A percentile compares a stretch with the other conserved stretches of the same genome.
phyloP scores from a whole-genome alignment of 2,888 invertebrate genomes.

The Heliconius ismenius region DNA sequence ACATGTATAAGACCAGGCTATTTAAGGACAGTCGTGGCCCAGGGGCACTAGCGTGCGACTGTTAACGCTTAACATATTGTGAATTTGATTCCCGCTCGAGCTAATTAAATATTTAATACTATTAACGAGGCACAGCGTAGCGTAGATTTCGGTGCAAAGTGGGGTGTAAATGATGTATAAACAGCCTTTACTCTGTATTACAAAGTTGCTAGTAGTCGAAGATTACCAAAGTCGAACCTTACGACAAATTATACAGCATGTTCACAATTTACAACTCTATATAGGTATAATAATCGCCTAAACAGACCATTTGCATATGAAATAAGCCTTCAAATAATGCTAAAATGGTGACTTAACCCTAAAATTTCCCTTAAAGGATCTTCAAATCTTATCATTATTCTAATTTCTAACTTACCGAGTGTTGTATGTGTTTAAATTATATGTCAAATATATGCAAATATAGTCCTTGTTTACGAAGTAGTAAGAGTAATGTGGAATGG shows the following conservation, averaged over 20 bases:
- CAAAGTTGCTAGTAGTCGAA: background rate
- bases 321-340: constrained; percentile 27
- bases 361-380: constrained; percentile 45
- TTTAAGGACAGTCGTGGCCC: too few relatives aligned
- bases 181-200: background rate
- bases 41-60: too few relatives aligned
- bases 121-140: too few relatives aligned
- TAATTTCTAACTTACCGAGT: constrained; percentile 55
- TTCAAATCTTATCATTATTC: constrained; percentile 66
- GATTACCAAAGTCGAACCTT: too few relatives aligned
- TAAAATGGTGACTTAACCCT: constrained; percentile 39
- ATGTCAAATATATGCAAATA: background rate
- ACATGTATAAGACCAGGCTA: background rate
- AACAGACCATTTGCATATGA: constrained; percentile 37
- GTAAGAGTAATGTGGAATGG: constrained; percentile 29
- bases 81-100: too few relatives aligned
- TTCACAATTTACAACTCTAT: background rate
- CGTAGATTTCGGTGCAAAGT: too few relatives aligned
- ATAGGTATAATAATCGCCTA: constrained; percentile 3
- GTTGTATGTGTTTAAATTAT: constrained; percentile 41
- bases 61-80: too few relatives aligned
- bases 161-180: too few relatives aligned
- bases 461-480: constrained; percentile 5
- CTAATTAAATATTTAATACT: too few relatives aligned
- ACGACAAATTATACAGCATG: background rate